Base-by-base conservation (phyloP, 2,888 invertebrate genomes). In the Microctonus aethiopoides region DNA sequence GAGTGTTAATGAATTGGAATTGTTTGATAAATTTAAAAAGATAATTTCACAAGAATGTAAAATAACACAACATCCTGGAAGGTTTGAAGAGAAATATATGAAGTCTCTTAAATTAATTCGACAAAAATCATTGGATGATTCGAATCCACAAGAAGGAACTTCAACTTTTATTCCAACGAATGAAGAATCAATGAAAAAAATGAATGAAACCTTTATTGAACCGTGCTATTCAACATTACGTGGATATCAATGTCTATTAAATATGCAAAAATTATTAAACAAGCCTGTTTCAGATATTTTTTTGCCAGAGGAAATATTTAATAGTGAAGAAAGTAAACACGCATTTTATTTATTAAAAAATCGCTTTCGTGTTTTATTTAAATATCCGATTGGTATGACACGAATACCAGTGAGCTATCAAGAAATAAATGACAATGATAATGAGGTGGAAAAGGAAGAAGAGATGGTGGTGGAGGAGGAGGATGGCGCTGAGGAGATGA, bases 351-450 rank as follows among this genome's bases (percentile, higher is more conserved):
- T 77, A 56, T 75, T 86, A 5, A 80, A 76, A 71, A 76, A 62
- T 34, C 79, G 86, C 16, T 76, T 84, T 13, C 34, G 79, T 24
- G 78, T 79, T 54, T 75, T 86, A 46, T 85, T 85, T 63, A 80
- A 80, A 60, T 80, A 81, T 72, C 84, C 86, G 0, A 76, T 83
- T 71, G 79, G 79, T 51, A 77, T 86, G 72, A 80, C 83, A 5
- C 78, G 39, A 69, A 60, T 63, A 54, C 29, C 36, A 46, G n/a
- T 46, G 6, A 57, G 64, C 6, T 41, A 46, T 9, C 41, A 71
- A 61, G 20, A 11, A 1, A 29, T 51, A 32, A 16, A 56, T 36
- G 11, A 51, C 24, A 39, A 22, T 13, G 62, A 68, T 32, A 11
- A 52, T 62, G n/a, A 0, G 2, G n/a, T n/a, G n/a, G 56, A 51